Evolutionary conservation across 2,888 invertebrate species (phyloP), one percentile per base, ranked within the genome.

Genomic region (Diogma glabrata): DNA sequence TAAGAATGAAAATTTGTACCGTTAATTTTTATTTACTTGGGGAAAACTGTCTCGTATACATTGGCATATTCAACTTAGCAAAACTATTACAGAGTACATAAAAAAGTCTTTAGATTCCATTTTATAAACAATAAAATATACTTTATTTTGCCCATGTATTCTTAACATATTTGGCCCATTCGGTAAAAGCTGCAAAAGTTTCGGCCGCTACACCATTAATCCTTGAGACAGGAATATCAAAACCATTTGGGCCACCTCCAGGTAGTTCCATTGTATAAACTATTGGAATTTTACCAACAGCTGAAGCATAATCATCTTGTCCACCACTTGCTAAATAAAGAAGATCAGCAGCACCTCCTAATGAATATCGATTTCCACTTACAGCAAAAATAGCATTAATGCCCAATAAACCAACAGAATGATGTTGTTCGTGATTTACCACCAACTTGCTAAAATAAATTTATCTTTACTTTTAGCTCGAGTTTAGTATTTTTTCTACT

Each of bases 241-340:
- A 84, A 1, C 80, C 81, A 1, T 61, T 61, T 1, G 50, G 20
- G 7, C 63, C 57, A 4, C 80, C 75, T 43, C 77, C 78, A 3
- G 51, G 76, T 43, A 85, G 61, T 61, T 84, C 84, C 59, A 78
- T 72, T 1, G 82, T 82, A 55, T 77, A 82, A 0, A 78, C 61
- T 9, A 82, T 64, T 5, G 75, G 73, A 40, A 80, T 73, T 2
- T 76, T 77, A 10, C 63, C 72, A 4, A 69, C 67, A 2, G 63
- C 74, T 64, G 78, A 77, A 1, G 76, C 78, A 64, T 78, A 85
- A 57, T 84, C 84, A 60, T 80, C 79, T 57, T 81, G 75, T 6
- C 78, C 77, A 1, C 84, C 84, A 17, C 75, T 67, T 1, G 75
- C 74, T 3, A 69, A 63, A 51, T 75, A 69, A 7, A 75, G 58